Base-by-base conservation (phyloP, 2,797 vertebrate species). In the Rhinatrema bivittatum region DNA sequence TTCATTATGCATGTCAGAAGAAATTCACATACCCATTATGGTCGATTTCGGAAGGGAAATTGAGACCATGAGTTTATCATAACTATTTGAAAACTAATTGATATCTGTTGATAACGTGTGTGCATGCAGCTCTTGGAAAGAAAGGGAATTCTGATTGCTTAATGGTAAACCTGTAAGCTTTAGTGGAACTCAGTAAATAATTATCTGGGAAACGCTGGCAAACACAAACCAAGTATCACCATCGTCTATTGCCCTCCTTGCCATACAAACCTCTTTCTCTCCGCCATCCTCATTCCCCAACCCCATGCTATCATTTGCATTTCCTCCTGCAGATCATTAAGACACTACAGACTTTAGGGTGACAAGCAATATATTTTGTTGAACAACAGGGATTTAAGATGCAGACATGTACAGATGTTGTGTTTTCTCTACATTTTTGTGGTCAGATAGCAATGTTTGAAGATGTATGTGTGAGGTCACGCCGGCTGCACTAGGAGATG, bases 1-100 rank as follows among this genome's bases (percentile, higher is more conserved):
- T 76, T 82, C 73, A 71, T 87, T 86, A 81, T 9, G 5, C 52
- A 64, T 79, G 74, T 70, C 79, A 68, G 73, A 81, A 81, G 74
- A 78, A 53, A 60, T 84, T 78, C 76, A 71, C 28, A 36, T 68
- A 68, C 72, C 60, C 74, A 73, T 75, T 74, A 70, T 43, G 64
- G 61, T 37, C 46, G 56, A 70, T 62, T 60, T 66, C 61, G 70
- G 76, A 72, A 76, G 74, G 76, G 81, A 84, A 89, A 79, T 68
- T 71, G 78, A 84, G 68, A 79, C 70, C 36, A 58, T 22, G 31
- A 42, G 27, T 68, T 73, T 70, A 48, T 65, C 65, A 46, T 50
- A 59, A 55, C 32, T 60, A 29, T 51, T 59, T 41, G 46, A 36
- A 42, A 1, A 1, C 21, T 48, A 53, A 7, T 27, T 53, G 68